These are phyloP conservation scores for Esox niger DNA, from an alignment of 2,113 vertebrate genomes.

Conservation along the genomic window DNA sequence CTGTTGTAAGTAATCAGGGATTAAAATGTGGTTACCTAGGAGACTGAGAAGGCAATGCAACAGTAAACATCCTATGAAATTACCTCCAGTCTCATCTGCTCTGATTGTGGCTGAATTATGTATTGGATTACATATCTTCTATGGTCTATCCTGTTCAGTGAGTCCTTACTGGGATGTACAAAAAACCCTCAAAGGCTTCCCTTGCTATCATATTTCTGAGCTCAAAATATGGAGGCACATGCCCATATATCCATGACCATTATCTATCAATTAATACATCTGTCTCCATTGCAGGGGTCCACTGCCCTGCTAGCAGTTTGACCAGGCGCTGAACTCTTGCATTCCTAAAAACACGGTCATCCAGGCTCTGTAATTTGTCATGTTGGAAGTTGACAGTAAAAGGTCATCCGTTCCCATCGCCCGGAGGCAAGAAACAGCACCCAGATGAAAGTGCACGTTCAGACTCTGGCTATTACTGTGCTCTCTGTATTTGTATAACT, in stretches of 20 bases:
- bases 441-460: conserved; percentile 74
- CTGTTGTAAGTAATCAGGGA: conserved; percentile 41
- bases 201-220: conserved; percentile 59
- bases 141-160: conserved; percentile 32
- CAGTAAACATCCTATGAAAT: conserved; percentile 38
- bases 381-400: conserved; percentile 79
- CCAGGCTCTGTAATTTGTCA: conserved; percentile 79
- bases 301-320: conserved; percentile 72
- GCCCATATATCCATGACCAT: conserved; percentile 69
- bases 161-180: conserved; percentile 40
- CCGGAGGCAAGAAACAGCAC: conserved; percentile 75
- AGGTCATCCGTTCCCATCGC: conserved; percentile 80
- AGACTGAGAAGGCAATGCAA: conserved; percentile 39
- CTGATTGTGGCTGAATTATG: conserved; percentile 53
- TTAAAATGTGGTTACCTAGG: conserved; percentile 42
- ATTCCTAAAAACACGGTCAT: conserved; percentile 80
- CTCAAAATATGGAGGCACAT: conserved; percentile 53
- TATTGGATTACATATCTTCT: conserved; percentile 57
- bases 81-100: conserved; percentile 38
- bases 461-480: conserved; percentile 64
- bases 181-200: conserved; percentile 47
- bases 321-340: conserved; percentile 78
- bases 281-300: conserved; percentile 70
- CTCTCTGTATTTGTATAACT: conserved; percentile 71
- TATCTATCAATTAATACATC: conserved; percentile 80